Evolutionary conservation across 2,113 vertebrate genomes (phyloP), one percentile per base, ranked within the genome.

Genomic region (Neolamprologus variostigma): DNA sequence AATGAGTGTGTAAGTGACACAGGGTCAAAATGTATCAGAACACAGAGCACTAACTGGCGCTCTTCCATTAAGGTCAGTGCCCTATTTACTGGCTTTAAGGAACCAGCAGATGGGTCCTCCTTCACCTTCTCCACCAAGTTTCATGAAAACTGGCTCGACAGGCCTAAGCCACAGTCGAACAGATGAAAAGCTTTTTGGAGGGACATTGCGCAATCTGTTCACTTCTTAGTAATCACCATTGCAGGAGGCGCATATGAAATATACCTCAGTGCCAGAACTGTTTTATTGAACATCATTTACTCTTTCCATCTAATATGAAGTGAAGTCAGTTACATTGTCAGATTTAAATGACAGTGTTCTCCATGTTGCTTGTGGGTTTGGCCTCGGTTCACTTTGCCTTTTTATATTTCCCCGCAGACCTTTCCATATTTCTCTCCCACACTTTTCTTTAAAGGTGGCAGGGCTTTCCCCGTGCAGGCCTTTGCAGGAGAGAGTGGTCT

Each of bases 301-400:
- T 79, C 66, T 50, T 37, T 82, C 26, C 19, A 37, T 59, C n/a
- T 89, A 84, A 92, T 88, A 86, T 81, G 82, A 94, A 90, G 86
- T 92, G 87, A 85, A 83, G 80, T 83, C 45, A 87, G 82, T 85
- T 73, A 83, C 86, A 84, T 81, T 86, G 87, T 94, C 87, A 90
- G 78, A 88, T 87, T 84, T 90, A 83, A 89, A 89, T 80, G 79
- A 87, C 83, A 73, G 23, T 80, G 68, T 85, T 93, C 53, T 89
- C 51, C 82, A 47, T 83, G 84, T 86, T 94, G 81, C 90, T 90
- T 89, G 93, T 47, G 94, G 93, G 92, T 97, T 97, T 95, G 95
- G 94, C 94, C 87, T 8, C 26, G 7, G 9, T 66, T 86, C 40
- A 5, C 40, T 47, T 80, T 54, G 35, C 66, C 35, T 87, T 88